Evolutionary conservation across 1,140 invertebrate genomes (phyloP), one percentile per base, ranked within the genome.

Genomic region (Drosophila parabipectinata): DNA sequence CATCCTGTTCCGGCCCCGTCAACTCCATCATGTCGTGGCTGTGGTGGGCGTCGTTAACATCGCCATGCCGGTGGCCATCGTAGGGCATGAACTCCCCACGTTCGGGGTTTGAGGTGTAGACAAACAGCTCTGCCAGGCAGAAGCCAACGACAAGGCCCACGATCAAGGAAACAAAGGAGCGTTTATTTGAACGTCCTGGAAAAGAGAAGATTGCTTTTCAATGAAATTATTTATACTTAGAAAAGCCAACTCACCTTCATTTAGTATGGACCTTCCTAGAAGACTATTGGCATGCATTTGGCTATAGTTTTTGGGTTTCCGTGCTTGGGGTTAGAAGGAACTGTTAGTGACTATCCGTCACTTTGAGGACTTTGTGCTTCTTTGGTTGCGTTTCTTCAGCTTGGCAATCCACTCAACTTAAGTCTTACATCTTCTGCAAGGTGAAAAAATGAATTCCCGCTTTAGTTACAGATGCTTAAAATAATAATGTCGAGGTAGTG

Each of bases 21-120:
- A 92, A 84, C 68, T 93, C 92, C 21, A 94, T 91, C 75, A 95
- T 85, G 69, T 94, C 94, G 41, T 92, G 92, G 66, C 95, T 94
- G 52, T 92, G 92, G 91, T 95, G 94, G 8, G 94, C 93, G 92
- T 95, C 95, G 55, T 92, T 92, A n/a, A 90, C 68, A 45, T 90
- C 88, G 15, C 91, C 90, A 61, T 90, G 85, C 21, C 73, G 57
- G 34, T 91, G 88, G 8, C 88, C 80, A 12, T 72, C 74, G 61
- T 91, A 91, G 1, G 78, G 77, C 55, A 73, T 34, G 18, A 52
- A 88, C 24, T 90, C 84, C 52, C 30, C 53, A 30, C 60, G 73
- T 50, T 75, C 67, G 30, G 90, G 78, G 32, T 79, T 67, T 14
- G 88, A 90, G 32, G 78, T 74, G 41, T 88, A 90, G 2, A 92